phyloP scores from a whole-genome alignment of 2,888 invertebrate species.

The Eucera pruinosa region DNA sequence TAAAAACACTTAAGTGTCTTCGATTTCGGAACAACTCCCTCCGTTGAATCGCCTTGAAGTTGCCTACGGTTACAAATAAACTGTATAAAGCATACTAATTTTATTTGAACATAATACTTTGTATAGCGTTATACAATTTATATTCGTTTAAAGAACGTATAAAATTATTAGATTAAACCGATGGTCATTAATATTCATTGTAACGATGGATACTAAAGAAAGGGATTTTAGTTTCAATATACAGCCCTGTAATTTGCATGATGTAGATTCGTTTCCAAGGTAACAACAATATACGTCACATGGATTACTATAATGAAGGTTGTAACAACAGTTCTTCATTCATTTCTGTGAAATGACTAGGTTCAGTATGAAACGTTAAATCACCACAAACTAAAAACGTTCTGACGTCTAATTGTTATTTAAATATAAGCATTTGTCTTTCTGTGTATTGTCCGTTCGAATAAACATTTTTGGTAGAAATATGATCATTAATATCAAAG shows the following conservation, averaged over 20 bases:
- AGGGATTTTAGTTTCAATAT: constrained; percentile 1
- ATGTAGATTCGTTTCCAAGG: constrained; percentile 66
- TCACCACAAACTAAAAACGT: constrained; percentile 24
- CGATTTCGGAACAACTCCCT: constrained; percentile 42
- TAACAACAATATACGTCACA: constrained; percentile 63
- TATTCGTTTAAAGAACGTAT: background rate
- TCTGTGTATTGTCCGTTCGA: background rate
- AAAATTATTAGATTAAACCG: background rate
- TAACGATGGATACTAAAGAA: background rate
- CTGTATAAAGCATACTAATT: background rate
- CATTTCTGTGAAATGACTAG: constrained; percentile 29
- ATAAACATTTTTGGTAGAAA: constrained; percentile 8
- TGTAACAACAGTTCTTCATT: constrained; percentile 61
- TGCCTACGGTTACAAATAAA: constrained; percentile 22
- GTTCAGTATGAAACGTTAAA: constrained; percentile 22
- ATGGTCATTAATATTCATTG: background rate
- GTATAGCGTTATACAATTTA: background rate
- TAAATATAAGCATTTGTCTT: constrained; percentile 37
- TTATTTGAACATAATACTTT: background rate
- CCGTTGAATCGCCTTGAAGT: constrained; percentile 45
- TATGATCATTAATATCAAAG: constrained; percentile 1
- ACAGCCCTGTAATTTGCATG: constrained; percentile 43
- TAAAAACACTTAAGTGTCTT: constrained; percentile 29
- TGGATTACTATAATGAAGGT: constrained; percentile 59
- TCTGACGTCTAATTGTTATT: constrained; percentile 22